A percentile compares a stretch with the other conserved stretches of the same genome.
These are phyloP conservation scores for Embidobia sp. DNA, from an alignment of 2,888 invertebrate genomes.

Conservation along the genomic window DNA sequence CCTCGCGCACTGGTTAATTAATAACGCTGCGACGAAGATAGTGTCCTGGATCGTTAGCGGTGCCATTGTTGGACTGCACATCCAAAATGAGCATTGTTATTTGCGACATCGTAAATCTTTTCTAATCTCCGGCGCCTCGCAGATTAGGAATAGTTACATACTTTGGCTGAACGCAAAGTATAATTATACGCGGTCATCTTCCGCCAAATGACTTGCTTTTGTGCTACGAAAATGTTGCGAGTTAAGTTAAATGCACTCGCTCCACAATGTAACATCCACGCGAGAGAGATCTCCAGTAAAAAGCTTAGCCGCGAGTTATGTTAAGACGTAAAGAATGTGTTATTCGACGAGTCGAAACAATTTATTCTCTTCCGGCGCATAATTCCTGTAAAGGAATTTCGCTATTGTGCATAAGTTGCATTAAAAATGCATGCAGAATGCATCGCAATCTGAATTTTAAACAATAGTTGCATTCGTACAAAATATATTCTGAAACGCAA, in stretches of 20 bases:
- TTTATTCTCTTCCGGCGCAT: not conserved
- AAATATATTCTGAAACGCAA: not conserved
- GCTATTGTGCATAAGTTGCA: not conserved
- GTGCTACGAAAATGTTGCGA: too few species aligned
- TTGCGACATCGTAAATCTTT: conserved; percentile 44
- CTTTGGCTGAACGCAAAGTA: conserved; percentile 9
- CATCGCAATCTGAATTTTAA: not conserved
- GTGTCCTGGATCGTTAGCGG: conserved; percentile 33
- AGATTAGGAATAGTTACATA: conserved; percentile 36
- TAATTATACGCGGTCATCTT: conserved; percentile 27
- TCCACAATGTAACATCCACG: not conserved
- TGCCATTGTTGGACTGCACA: conserved; percentile 34
- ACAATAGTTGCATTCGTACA: not conserved
- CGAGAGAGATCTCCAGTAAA: not conserved
- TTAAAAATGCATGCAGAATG: conserved; percentile 1
- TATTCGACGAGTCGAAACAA: not conserved
- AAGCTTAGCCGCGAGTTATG: not conserved
- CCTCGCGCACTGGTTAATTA: conserved; percentile 30
- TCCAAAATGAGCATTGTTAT: conserved; percentile 48
- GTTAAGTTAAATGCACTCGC: not conserved
- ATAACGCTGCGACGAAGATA: conserved; percentile 49
- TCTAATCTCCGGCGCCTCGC: conserved; percentile 36
- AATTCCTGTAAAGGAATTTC: not conserved
- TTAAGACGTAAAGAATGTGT: not conserved
- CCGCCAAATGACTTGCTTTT: not conserved